These are phyloP conservation scores for Lethenteron camtschaticum DNA, from an alignment of 2,113 vertebrate genomes.

Conservation along the genomic window DNA sequence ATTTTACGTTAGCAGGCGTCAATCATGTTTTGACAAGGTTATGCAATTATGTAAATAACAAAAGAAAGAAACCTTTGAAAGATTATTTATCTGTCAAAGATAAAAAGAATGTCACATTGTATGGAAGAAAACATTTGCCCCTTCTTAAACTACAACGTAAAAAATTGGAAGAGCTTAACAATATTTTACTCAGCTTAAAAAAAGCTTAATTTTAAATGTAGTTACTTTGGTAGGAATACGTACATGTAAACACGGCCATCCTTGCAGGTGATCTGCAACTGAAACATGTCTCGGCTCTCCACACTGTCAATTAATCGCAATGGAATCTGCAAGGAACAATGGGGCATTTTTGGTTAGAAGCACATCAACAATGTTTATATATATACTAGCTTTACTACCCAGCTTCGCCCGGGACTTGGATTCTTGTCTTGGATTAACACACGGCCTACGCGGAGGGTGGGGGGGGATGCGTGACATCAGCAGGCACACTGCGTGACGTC, in stretches of 20 bases:
- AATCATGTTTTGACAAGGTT: too few relatives aligned
- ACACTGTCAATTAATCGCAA: conserved; percentile 85
- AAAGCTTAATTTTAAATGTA: neutral
- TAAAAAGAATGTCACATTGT: neutral
- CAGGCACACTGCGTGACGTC: too few relatives aligned
- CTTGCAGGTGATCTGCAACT: conserved; percentile 94
- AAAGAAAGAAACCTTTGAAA: neutral
- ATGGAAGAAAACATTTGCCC: neutral
- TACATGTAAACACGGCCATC: conserved; percentile 31
- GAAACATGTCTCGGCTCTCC: conserved; percentile 96
- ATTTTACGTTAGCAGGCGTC: neutral
- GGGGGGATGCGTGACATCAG: too few relatives aligned
- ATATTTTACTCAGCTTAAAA: neutral
- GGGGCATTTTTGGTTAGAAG: too few relatives aligned
- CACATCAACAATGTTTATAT: too few relatives aligned
- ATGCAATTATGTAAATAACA: too few relatives aligned
- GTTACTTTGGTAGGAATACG: neutral
- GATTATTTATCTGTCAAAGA: neutral
- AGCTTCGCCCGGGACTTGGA: too few relatives aligned
- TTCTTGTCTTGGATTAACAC: too few relatives aligned
- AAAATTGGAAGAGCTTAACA: neutral
- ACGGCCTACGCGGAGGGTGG: too few relatives aligned
- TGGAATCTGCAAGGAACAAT: conserved; percentile 48
- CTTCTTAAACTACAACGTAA: neutral
- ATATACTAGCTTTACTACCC: too few relatives aligned